phyloP scores from a whole-genome alignment of 2,113 vertebrate species.

The Orientallactaga bullata region DNA sequence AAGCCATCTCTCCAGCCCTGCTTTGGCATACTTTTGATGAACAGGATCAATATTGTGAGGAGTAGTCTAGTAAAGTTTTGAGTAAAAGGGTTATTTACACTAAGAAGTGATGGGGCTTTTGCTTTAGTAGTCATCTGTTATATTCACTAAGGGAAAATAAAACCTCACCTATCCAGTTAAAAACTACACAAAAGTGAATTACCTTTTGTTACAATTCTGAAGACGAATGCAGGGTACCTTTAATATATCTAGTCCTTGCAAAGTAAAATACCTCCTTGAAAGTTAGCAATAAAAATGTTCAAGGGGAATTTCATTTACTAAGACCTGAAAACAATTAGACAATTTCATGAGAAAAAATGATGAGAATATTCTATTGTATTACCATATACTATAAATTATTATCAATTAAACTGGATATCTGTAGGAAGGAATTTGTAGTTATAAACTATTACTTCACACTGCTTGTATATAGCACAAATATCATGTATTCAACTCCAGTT shows the following conservation, averaged over 20 bases:
- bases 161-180: background rate
- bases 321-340: background rate
- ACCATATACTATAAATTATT: background rate
- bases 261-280: background rate
- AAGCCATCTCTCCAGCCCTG: too few species aligned
- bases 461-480: background rate
- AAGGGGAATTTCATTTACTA: background rate
- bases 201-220: background rate
- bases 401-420: background rate
- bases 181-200: background rate
- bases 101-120: background rate
- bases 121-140: background rate
- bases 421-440: background rate
- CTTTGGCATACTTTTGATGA: background rate
- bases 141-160: background rate
- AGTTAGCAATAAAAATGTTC: background rate
- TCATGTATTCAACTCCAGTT: background rate
- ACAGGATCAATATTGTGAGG: background rate
- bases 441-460: background rate
- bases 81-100: background rate
- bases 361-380: background rate
- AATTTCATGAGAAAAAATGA: background rate
- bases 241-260: background rate
- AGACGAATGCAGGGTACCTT: background rate
- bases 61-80: background rate